Conservation (phyloP, 2,888 invertebrate genomes). For the Drosophila hamatofila region DNA sequence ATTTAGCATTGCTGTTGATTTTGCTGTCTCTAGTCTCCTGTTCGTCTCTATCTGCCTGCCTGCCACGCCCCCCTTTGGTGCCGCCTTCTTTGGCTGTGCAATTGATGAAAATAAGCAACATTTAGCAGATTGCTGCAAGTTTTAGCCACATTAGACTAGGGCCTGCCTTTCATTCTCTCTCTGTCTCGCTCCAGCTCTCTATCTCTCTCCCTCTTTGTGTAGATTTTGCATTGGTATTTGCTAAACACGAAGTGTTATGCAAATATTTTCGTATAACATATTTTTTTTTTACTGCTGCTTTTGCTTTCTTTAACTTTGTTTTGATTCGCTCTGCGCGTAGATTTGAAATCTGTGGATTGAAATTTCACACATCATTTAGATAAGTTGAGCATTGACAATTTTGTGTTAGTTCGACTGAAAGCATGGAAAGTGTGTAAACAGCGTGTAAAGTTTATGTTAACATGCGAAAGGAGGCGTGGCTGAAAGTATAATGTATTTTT, state of each 20-base stretch:
- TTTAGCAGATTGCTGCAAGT: constrained; percentile 56
- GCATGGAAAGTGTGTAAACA: neutral
- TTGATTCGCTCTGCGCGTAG: constrained; percentile 37
- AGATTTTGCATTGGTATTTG: constrained; percentile 61
- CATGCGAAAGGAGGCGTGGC: neutral
- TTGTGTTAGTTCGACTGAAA: neutral
- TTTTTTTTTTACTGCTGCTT: constrained; percentile 34
- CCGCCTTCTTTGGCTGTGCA: neutral
- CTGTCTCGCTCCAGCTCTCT: neutral
- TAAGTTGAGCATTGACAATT: neutral
- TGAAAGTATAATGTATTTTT: neutral
- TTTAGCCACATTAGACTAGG: constrained; percentile 41
- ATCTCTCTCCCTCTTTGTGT: neutral
- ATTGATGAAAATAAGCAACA: constrained; percentile 65
- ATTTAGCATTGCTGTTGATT: constrained; percentile 76
- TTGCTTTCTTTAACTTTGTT: constrained; percentile 37
- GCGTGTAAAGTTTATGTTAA: neutral
- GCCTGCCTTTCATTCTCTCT: neutral
- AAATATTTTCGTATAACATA: constrained; percentile 69
- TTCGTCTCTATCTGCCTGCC: neutral
- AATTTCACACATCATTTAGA: constrained; percentile 43
- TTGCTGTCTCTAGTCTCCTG: constrained; percentile 41
- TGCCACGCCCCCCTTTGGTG: neutral
- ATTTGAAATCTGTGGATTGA: constrained; percentile 30
- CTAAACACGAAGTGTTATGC: constrained; percentile 76